Evolutionary conservation across 2,888 invertebrate species (phyloP).

Genomic region (Pinctada fucata): DNA sequence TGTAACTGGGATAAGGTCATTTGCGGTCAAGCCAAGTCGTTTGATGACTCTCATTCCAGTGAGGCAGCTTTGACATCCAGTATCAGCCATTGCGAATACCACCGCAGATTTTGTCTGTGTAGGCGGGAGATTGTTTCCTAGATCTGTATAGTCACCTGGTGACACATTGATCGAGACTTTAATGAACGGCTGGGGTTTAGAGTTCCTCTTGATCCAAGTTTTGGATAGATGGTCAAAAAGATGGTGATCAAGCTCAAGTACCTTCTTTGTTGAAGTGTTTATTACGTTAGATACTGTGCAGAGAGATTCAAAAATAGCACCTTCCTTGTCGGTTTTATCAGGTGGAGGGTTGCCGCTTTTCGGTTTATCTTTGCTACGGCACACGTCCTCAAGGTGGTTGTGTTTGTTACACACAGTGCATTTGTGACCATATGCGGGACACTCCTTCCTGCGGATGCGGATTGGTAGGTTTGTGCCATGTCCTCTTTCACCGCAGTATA

Average conservation of each 20-base stretch:
- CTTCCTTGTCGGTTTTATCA: too few relatives aligned
- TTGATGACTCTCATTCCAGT: slow-evolving; percentile 46
- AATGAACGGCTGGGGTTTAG: slow-evolving; percentile 48
- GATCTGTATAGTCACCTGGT: slow-evolving; percentile 36
- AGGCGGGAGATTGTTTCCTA: slow-evolving; percentile 37
- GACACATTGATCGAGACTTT: slow-evolving; percentile 24
- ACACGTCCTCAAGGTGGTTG: slow-evolving; percentile 37
- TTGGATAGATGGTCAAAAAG: slow-evolving; percentile 39
- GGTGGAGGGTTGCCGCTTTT: neutral
- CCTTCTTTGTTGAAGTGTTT: neutral
- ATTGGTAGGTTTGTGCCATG: slow-evolving; percentile 34
- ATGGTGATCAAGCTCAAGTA: slow-evolving; percentile 39
- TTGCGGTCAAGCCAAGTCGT: slow-evolving; percentile 41
- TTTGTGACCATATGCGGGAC: slow-evolving; percentile 42
- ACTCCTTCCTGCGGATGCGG: slow-evolving; percentile 25
- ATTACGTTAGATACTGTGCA: too few relatives aligned
- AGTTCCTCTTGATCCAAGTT: slow-evolving; percentile 36
- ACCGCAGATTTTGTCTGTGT: neutral
- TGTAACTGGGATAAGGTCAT: slow-evolving; percentile 55
- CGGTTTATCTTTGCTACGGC: slow-evolving; percentile 15
- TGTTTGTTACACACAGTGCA: slow-evolving; percentile 33
- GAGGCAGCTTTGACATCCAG: slow-evolving; percentile 55
- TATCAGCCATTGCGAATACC: slow-evolving; percentile 41
- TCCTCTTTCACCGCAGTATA: slow-evolving; percentile 41
- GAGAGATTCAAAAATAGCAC: too few relatives aligned